Evolutionary conservation across 2,888 invertebrate genomes (phyloP), one percentile per base, ranked within the genome.

Genomic region (Anaspis maculata): DNA sequence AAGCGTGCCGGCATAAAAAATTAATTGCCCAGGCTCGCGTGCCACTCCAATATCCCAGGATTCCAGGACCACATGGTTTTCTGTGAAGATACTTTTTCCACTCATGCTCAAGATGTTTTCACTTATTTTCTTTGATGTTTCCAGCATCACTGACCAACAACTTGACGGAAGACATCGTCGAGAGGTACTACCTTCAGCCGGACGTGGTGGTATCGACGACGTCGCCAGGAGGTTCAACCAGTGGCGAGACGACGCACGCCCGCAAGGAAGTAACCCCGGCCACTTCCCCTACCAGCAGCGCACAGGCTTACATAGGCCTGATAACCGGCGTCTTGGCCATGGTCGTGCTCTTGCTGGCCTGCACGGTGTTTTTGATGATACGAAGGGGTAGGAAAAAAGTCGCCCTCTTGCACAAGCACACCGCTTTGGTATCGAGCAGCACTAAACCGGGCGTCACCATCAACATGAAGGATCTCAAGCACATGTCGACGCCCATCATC

Each of bases 291-390:
- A 77, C 69, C 49, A 77, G 59, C 68, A 76, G 70, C 11, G 70
- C 74, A 6, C 65, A 72, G 42, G 64, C 64, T 3, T 75, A 77
- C 35, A 76, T 78, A 6, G 74, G 81, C 0, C 63, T 84, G 2
- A 72, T 83, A 11, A 79, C 80, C 21, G 79, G 79, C 1, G 74
- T 76, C 0, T 57, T 82, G 40, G 79, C 78, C 2, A 76, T 81
- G 54, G 67, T 79, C 27, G 75, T 77, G 1, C 64, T 83, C 4
- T 66, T 82, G 13, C 63, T 79, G 36, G 76, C 77, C 15, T 77
- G 79, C 53, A 74, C 75, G 7, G 72, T 77, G 9, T 72, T 77
- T 47, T 66, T 81, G 42, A 74, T 82, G 72, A 73, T 79, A 33
- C 67, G 77, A 16, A 61, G 78, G 13, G 78, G 77, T n/a, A 67